phyloP scores from a whole-genome alignment of 2,113 vertebrate species.

The Sialia sialis region DNA sequence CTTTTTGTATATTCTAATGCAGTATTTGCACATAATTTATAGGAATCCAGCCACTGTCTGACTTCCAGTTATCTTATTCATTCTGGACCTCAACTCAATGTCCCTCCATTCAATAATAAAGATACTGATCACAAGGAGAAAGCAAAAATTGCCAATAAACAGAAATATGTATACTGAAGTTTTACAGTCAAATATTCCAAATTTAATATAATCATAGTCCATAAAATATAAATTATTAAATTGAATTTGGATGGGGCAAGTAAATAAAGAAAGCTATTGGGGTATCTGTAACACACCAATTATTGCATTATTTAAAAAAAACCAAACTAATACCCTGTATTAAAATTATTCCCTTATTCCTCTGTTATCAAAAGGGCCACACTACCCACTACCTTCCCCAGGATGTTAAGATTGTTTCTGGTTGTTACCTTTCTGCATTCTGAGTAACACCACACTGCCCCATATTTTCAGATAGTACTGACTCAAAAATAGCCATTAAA shows the following conservation, averaged over 20 bases:
- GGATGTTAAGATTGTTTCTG: background rate
- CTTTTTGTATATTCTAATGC: background rate
- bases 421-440: background rate
- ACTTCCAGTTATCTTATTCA: background rate
- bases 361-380: background rate
- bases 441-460: background rate
- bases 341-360: background rate
- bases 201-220: background rate
- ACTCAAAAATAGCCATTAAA: background rate
- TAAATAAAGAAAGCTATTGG: background rate
- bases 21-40: background rate
- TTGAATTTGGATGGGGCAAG: background rate
- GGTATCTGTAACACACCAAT: background rate
- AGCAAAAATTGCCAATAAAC: background rate
- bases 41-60: background rate
- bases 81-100: background rate
- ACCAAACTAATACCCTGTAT: accelerated
- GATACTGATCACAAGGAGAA: background rate
- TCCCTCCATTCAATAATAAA: background rate
- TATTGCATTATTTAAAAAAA: background rate
- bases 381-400: background rate
- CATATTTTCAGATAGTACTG: background rate
- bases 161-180: background rate
- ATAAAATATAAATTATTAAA: background rate
- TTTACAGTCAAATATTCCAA: background rate